A percentile compares a stretch with the other conserved stretches of the same genome.
Conservation (phyloP, 2,888 invertebrate genomes). For the Dolomedes plantarius region DNA sequence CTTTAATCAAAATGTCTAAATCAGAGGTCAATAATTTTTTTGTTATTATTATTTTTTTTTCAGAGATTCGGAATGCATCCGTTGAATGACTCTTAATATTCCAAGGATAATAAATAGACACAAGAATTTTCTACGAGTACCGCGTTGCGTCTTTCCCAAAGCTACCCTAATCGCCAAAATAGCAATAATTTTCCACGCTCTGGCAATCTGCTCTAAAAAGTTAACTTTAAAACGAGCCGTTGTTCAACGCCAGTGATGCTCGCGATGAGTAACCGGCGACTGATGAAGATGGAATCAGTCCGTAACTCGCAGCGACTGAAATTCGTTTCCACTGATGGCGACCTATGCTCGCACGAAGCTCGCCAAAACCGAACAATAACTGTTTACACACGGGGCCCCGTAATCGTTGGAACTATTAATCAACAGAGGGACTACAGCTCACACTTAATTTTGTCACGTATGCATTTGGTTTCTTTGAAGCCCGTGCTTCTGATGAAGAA, state of each 20-base stretch:
- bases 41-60: no score
- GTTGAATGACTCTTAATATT: no score
- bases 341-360: constrained; percentile 18
- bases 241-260: constrained; percentile 24
- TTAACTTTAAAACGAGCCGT: constrained; percentile 33
- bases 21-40: no score
- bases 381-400: constrained; percentile 27
- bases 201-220: background rate
- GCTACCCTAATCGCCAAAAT: constrained; percentile 20
- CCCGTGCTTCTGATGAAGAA: background rate
- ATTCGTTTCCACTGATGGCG: constrained; percentile 23
- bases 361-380: constrained; percentile 43
- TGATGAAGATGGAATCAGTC: constrained; percentile 42
- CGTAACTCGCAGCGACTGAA: constrained; percentile 29
- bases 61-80: no score
- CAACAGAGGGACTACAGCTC: constrained; percentile 19
- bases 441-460: constrained; percentile 32
- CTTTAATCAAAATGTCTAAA: no score
- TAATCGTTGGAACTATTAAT: constrained; percentile 57
- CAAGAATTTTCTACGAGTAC: no score
- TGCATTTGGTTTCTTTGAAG: constrained; percentile 30
- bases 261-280: constrained; percentile 27
- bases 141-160: no score
- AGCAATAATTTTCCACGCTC: background rate
- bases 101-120: no score